These are phyloP conservation scores for Hydrolagus colliei DNA, from an alignment of 2,797 vertebrate species.

Conservation along the genomic window DNA sequence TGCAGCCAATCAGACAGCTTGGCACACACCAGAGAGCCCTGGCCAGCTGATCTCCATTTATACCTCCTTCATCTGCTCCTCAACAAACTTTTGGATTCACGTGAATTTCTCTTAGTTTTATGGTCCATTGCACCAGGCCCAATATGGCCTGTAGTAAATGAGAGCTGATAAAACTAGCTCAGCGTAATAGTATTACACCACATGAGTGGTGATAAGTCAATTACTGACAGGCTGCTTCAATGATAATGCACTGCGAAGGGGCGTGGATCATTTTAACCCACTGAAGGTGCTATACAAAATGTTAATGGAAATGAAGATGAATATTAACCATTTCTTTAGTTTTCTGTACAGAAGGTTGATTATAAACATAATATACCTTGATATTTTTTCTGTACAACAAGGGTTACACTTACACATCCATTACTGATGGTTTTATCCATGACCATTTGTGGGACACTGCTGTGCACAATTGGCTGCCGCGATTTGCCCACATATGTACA, in stretches of 20 bases:
- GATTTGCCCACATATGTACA: no score
- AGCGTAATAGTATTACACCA: constrained; percentile 31
- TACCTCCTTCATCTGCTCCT: constrained; percentile 64
- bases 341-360: constrained; percentile 8
- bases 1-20: constrained; percentile 71
- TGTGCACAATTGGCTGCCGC: no score
- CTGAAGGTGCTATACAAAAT: neutral
- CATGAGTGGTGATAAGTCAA: constrained; percentile 32
- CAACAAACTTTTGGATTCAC: constrained; percentile 56
- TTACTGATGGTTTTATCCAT: no score
- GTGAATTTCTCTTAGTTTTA: constrained; percentile 42
- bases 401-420: neutral
- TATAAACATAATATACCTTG: constrained; percentile 2
- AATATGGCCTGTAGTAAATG: constrained; percentile 36
- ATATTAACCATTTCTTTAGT: constrained; percentile 16
- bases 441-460: no score
- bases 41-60: constrained; percentile 58
- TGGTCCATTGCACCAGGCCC: constrained; percentile 42
- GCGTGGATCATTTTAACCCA: constrained; percentile 9
- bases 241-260: constrained; percentile 6
- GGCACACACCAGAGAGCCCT: constrained; percentile 58
- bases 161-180: constrained; percentile 33
- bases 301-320: neutral
- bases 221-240: constrained; percentile 29
- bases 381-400: neutral